Conservation (phyloP, 2,888 invertebrate genomes). For the Spilosoma lubricipeda region DNA sequence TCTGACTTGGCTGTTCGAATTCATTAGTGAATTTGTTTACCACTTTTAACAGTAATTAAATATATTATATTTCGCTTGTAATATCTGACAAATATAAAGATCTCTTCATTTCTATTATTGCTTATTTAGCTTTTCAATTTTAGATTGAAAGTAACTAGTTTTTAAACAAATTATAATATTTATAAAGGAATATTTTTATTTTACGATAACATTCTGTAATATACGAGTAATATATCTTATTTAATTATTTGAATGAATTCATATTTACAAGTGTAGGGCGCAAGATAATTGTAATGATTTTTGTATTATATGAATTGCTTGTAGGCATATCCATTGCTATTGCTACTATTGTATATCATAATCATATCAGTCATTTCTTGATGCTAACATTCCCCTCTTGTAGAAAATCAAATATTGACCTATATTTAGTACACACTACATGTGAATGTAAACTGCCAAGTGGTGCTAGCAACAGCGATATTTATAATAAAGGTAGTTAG, state of each 20-base stretch:
- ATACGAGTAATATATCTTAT: conserved; percentile 78
- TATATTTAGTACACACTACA: conserved; percentile 24
- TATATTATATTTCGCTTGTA: conserved; percentile 44
- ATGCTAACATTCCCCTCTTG: conserved; percentile 57
- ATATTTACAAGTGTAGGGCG: conserved; percentile 69
- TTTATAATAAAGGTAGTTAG: conserved; percentile 43
- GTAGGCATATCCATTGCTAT: conserved; percentile 62
- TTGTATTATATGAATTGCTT: conserved; percentile 70
- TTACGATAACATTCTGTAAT: conserved; percentile 72
- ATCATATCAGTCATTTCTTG: conserved; percentile 59
- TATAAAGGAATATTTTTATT: conserved; percentile 74
- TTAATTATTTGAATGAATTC: conserved; percentile 77
- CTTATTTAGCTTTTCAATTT: conserved; percentile 60
- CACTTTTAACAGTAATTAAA: conserved; percentile 42
- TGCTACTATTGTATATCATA: conserved; percentile 58
- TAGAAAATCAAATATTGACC: conserved; percentile 35
- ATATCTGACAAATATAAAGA: conserved; percentile 57
- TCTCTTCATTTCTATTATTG: conserved; percentile 61
- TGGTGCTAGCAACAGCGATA: conserved; percentile 55
- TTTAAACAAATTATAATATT: conserved; percentile 73
- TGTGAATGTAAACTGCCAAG: conserved; percentile 41
- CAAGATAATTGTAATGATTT: conserved; percentile 62
- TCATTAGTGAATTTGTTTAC: conserved; percentile 14
- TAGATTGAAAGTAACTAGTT: conserved; percentile 60
- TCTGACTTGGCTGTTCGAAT: conserved; percentile 26